Evolutionary conservation across 2,888 invertebrate genomes (phyloP), one percentile per base, ranked within the genome.

Genomic region (Hirtodrosophila confusa): DNA sequence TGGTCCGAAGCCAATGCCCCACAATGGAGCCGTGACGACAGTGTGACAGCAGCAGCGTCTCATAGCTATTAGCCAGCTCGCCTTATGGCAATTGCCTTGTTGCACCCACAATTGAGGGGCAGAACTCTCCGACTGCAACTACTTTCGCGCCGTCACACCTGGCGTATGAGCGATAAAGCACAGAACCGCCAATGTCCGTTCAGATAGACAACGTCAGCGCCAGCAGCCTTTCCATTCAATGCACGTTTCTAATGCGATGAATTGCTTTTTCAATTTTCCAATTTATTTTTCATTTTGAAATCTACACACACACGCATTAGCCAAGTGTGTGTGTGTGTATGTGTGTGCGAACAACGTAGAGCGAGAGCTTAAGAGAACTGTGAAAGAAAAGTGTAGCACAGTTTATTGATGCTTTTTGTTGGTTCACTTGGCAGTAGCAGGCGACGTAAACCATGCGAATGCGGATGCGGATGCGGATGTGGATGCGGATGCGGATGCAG

Each of bases 261-360:
- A 85, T 84, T 84, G 80, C 86, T 82, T 85, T 83, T 83, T 83
- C 86, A 83, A 86, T 83, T 84, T 84, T 83, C 72, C 86, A 86
- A 84, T 86, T 84, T 84, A 83, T 86, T 79, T 84, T 86, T 86
- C 83, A 82, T 79, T 83, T 68, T 48, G 43, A 66, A 67, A 80
- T 27, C 27, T 27, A 60, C 53, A 54, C 71, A 69, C 63, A 43
- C 41, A 50, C 41, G 31, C 24, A 17, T 23, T 27, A 33, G 23
- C 9, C 37, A 27, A 43, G 47, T 24, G 36, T 65, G 55, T 29
- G 35, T 33, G 39, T n/a, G 50, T 29, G 35, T 33, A 35, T n/a
- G 50, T 10, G 35, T n/a, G 35, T 9, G 33, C 9, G 9, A 33
- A 11, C 12, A 39, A 12, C 9, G 31, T 24, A 29, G 11, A 41